phyloP scores from a whole-genome alignment of 2,888 invertebrate species.

The Carcina quercana region DNA sequence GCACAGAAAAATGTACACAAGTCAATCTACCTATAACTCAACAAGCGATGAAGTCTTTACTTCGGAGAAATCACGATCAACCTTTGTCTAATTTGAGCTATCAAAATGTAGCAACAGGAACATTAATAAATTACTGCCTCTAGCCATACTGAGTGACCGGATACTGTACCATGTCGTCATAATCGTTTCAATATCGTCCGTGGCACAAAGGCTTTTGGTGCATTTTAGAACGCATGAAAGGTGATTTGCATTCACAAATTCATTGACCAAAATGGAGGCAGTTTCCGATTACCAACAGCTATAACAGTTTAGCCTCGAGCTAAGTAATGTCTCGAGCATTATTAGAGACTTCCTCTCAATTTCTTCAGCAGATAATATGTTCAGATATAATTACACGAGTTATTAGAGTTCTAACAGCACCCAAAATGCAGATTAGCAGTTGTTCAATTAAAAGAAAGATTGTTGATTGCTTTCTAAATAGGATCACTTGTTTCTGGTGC shows the following conservation, averaged over 20 bases:
- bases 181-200: constrained; percentile 16
- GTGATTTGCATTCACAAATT: constrained; percentile 62
- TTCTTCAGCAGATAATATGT: constrained; percentile 10
- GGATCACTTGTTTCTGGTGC: constrained; percentile 1
- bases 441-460: constrained; percentile 2
- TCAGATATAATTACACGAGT: constrained; percentile 10
- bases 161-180: constrained; percentile 39
- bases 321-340: constrained; percentile 39
- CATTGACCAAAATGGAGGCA: constrained; percentile 65
- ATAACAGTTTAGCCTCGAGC: constrained; percentile 53
- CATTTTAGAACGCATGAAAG: constrained; percentile 14
- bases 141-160: constrained; percentile 59
- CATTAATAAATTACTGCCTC: constrained; percentile 65
- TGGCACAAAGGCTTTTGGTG: constrained; percentile 16
- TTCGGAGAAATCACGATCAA: constrained; percentile 43
- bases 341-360: constrained; percentile 48
- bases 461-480: constrained; percentile 4
- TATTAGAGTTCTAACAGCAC: constrained; percentile 20
- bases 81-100: constrained; percentile 58
- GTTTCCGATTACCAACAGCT: constrained; percentile 61
- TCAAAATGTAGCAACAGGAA: constrained; percentile 52
- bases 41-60: constrained; percentile 49
- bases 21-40: constrained; percentile 42
- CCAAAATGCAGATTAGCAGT: constrained; percentile 17
- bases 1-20: constrained; percentile 21